Percentiles rank a stretch among this genome's conserved stretches.
Conservation (phyloP, 2,888 invertebrate species). For the Leptarthrus brevirostris region DNA sequence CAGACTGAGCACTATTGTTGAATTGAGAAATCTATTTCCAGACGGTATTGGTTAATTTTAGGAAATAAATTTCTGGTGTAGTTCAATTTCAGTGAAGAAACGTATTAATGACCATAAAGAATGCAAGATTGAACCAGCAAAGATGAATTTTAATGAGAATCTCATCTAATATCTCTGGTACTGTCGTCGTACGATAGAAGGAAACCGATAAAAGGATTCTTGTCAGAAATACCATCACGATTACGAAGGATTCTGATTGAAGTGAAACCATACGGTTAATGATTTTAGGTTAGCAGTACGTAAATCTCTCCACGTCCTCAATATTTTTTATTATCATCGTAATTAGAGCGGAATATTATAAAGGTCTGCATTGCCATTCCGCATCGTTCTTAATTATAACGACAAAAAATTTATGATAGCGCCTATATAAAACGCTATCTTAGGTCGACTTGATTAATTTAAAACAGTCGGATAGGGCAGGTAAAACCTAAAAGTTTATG, state of each 20-base stretch:
- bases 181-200: no score
- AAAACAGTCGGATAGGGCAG: not conserved
- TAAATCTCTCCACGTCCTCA: constrained; percentile 24
- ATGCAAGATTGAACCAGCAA: constrained; percentile 21
- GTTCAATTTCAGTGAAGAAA: constrained; percentile 17
- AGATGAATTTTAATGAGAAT: constrained; percentile 43
- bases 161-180: not conserved
- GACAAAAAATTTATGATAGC: constrained; percentile 26
- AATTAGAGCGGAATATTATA: constrained; percentile 10
- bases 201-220: constrained; percentile 25
- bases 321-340: constrained; percentile 22
- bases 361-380: constrained; percentile 26
- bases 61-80: constrained; percentile 9
- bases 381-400: constrained; percentile 14
- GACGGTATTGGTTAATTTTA: constrained; percentile 10
- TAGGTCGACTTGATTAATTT: not conserved
- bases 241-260: constrained; percentile 28
- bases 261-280: no score
- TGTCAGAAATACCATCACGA: constrained; percentile 41
- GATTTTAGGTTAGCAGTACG: not conserved
- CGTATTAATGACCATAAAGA: constrained; percentile 35
- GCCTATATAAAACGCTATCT: not conserved
- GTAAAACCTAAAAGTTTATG: not conserved
- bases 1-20: not conserved
- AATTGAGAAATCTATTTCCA: not conserved